These are phyloP conservation scores for Mobula hypostoma DNA, from an alignment of 2,113 vertebrate genomes.

Conservation along the genomic window DNA sequence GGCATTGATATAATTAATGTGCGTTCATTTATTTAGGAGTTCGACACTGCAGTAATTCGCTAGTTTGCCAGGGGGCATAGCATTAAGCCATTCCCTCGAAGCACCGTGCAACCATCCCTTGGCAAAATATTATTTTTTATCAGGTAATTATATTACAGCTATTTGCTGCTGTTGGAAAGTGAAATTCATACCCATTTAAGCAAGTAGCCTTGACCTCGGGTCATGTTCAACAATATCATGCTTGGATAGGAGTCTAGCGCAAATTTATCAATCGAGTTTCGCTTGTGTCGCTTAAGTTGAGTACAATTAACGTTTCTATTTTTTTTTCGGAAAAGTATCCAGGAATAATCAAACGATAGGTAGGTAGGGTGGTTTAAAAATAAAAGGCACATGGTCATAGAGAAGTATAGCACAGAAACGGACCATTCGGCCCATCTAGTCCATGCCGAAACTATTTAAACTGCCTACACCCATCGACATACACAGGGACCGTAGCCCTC, in stretches of 20 bases:
- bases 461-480: too few species aligned
- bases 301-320: not conserved
- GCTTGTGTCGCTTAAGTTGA: too few species aligned
- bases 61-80: slow-evolving; percentile 15
- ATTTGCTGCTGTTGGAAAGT: not conserved
- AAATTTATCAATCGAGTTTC: not conserved
- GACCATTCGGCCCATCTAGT: too few species aligned
- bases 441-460: too few species aligned
- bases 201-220: not conserved
- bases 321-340: too few species aligned
- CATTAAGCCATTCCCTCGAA: not conserved
- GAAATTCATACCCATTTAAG: not conserved
- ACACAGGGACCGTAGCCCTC: too few species aligned
- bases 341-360: too few species aligned
- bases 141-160: not conserved
- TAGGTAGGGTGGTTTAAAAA: too few species aligned
- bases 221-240: not conserved
- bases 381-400: too few species aligned
- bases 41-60: not conserved
- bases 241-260: not conserved
- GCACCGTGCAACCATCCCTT: not conserved
- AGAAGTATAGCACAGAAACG: too few species aligned
- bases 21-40: not conserved
- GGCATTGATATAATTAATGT: not conserved
- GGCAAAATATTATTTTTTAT: not conserved